These are phyloP conservation scores for Musca vetustissima DNA, from an alignment of 1,140 invertebrate genomes.

Conservation along the genomic window DNA sequence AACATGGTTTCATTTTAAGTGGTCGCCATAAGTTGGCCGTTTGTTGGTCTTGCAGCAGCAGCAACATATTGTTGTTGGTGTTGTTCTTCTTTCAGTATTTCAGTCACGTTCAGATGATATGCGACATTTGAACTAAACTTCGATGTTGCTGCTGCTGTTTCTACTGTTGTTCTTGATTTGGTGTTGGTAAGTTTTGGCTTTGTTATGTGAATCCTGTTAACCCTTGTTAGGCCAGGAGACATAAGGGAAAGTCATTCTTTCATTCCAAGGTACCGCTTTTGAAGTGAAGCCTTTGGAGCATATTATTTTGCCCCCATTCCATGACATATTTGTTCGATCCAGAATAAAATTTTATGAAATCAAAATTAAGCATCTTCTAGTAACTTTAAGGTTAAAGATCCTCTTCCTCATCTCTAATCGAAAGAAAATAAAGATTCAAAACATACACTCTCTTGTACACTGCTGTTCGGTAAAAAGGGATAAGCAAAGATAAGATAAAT, in stretches of 20 bases:
- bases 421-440: background rate
- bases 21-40: constrained; percentile 7
- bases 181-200: background rate
- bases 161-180: too few species aligned
- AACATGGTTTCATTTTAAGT: constrained; percentile 14
- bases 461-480: background rate
- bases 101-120: constrained; percentile 13
- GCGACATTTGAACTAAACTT: constrained; percentile 20
- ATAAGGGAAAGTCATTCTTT: too few species aligned
- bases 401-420: too few species aligned
- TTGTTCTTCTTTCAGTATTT: constrained; percentile 19
- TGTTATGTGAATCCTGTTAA: too few species aligned
- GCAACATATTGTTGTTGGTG: background rate
- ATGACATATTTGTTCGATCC: too few species aligned
- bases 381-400: background rate
- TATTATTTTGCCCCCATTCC: too few species aligned
- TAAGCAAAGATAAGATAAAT: background rate
- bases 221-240: too few species aligned
- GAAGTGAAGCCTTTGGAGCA: too few species aligned
- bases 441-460: background rate
- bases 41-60: background rate
- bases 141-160: background rate
- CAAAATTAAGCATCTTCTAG: background rate
- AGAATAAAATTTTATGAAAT: too few species aligned
- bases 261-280: too few species aligned